Percentiles rank a stretch among this genome's conserved stretches.
phyloP scores from a whole-genome alignment of 2,888 invertebrate species.

The Clostera curtula region DNA sequence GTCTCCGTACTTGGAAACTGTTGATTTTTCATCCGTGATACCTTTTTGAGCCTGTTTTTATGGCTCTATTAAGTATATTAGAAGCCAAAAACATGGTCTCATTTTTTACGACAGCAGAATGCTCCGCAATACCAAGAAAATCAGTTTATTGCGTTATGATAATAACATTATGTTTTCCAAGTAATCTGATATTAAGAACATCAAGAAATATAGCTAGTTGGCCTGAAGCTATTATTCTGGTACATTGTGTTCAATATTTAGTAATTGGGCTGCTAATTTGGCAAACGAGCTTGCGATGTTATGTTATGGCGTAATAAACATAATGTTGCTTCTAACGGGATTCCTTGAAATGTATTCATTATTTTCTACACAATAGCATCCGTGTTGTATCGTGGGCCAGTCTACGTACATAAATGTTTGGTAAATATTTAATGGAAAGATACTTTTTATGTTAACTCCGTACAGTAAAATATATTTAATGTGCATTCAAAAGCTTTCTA shows the following conservation, averaged over 20 bases:
- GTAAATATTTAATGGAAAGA: too few species aligned
- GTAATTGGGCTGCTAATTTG: constrained; percentile 8
- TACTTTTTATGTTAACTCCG: too few species aligned
- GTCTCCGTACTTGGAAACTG: constrained; percentile 6
- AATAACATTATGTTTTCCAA: neutral
- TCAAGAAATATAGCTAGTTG: neutral
- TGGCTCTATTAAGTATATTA: constrained; percentile 4
- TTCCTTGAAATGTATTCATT: constrained; percentile 16
- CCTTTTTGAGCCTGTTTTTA: constrained; percentile 4
- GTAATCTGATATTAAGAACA: neutral
- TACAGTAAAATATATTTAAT: too few species aligned
- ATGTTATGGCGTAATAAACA: neutral
- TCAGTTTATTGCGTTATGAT: neutral
- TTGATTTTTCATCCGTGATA: constrained; percentile 5
- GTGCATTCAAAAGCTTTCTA: too few species aligned
- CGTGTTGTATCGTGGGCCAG: too few species aligned
- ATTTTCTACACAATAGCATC: too few species aligned
- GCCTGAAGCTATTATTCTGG: neutral
- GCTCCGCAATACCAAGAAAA: neutral
- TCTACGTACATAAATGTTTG: too few species aligned
- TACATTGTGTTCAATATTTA: constrained; percentile 2
- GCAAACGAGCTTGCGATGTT: neutral
- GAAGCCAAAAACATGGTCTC: neutral
- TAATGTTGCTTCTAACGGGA: constrained; percentile 3
- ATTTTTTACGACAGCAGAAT: neutral